Percentiles rank a stretch among this genome's conserved stretches.
Evolutionary conservation across 2,797 vertebrate species (phyloP).

Genomic region (Dallia pectoralis): DNA sequence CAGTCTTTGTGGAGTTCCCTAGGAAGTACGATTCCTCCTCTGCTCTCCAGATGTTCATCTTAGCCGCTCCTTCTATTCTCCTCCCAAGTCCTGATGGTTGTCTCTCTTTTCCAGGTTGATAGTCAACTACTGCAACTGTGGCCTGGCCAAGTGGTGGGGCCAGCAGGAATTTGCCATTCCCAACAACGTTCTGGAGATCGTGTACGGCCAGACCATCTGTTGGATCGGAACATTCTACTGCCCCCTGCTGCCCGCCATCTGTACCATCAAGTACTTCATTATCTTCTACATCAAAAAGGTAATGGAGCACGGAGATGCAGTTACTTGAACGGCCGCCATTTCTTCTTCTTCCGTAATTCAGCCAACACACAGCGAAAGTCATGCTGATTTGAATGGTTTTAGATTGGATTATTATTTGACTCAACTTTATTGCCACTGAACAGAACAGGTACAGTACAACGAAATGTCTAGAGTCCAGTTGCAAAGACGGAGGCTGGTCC

Average conservation of each 20-base stretch:
- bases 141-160: constrained; percentile 80
- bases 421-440: no score
- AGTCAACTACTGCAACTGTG: constrained; percentile 81
- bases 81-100: background rate
- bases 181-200: constrained; percentile 89
- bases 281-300: constrained; percentile 98
- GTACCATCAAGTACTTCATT: constrained; percentile 89
- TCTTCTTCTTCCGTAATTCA: background rate
- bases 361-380: background rate
- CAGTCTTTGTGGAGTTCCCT: constrained; percentile 89
- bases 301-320: constrained; percentile 7
- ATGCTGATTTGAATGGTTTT: background rate
- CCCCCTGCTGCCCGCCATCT: constrained; percentile 90
- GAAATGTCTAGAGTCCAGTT: no score
- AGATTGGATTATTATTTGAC: no score
- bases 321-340: background rate
- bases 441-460: no score
- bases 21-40: constrained; percentile 80
- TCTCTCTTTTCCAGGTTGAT: constrained; percentile 75
- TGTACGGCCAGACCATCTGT: constrained; percentile 96
- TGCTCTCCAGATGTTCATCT: background rate
- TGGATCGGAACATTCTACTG: constrained; percentile 97
- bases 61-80: background rate
- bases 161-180: constrained; percentile 90
- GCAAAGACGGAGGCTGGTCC: no score